Percentiles rank a stretch among this genome's conserved stretches.
Evolutionary conservation across 2,797 vertebrate species (phyloP).

Genomic region (Galago senegalensis): DNA sequence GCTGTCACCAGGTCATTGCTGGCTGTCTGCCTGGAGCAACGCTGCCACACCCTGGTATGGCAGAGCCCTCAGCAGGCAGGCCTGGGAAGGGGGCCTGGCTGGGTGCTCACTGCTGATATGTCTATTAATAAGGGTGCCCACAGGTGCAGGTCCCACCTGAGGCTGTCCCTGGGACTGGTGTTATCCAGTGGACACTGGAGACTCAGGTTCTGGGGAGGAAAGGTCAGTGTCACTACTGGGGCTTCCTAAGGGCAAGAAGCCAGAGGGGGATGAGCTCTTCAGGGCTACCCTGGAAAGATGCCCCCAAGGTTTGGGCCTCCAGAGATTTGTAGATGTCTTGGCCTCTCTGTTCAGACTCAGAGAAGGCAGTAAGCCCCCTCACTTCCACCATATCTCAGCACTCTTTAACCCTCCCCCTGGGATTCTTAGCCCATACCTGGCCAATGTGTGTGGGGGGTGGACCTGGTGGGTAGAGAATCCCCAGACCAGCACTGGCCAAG

Average conservation of each 20-base stretch:
- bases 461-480: not conserved
- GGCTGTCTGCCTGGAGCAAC: not conserved
- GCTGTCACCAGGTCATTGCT: too few relatives aligned
- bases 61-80: not conserved
- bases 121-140: not conserved
- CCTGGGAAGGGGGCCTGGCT: not conserved
- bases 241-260: not conserved
- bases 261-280: rapidly evolving
- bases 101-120: not conserved
- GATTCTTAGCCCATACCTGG: not conserved
- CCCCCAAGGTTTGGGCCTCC: not conserved
- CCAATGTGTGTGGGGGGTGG: too few relatives aligned
- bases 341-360: not conserved
- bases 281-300: not conserved
- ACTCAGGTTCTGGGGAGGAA: too few relatives aligned
- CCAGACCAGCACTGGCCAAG: not conserved
- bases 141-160: not conserved
- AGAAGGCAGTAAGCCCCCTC: not conserved
- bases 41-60: too few relatives aligned
- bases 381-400: not conserved
- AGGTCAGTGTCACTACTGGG: not conserved
- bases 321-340: not conserved
- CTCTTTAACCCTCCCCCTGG: not conserved
- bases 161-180: not conserved
- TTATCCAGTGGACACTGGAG: not conserved